Evolutionary conservation across 2,113 vertebrate genomes (phyloP).

Genomic region (Delphinus delphis): DNA sequence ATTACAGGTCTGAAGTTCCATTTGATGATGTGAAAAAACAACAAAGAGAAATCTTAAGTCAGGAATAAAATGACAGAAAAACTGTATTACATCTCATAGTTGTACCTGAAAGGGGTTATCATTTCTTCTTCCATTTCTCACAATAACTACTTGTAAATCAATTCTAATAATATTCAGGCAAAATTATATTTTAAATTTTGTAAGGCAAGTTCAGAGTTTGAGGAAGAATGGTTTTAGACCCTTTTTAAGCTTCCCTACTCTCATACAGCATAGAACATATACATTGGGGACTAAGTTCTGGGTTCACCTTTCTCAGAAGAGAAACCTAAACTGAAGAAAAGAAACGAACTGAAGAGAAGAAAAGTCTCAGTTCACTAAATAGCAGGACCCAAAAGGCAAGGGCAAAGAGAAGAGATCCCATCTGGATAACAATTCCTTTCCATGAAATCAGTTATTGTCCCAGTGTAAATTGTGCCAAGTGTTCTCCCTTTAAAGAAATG

Average conservation of each 20-base stretch:
- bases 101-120: neutral
- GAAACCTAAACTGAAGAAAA: neutral
- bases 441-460: neutral
- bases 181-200: slow-evolving; percentile 9
- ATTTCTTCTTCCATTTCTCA: neutral
- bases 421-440: neutral
- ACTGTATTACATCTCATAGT: neutral
- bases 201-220: neutral
- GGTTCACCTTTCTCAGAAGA: neutral
- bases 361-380: neutral
- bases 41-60: neutral
- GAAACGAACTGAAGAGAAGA: neutral
- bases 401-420: slow-evolving; percentile 9
- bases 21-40: slow-evolving; percentile 2
- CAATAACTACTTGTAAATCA: neutral
- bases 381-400: neutral
- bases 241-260: neutral
- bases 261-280: neutral
- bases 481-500: neutral
- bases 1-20: neutral
- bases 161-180: neutral
- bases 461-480: neutral
- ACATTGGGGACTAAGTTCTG: neutral
- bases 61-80: neutral
- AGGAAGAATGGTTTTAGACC: neutral